These are phyloP conservation scores for Acronicta leporina DNA, from an alignment of 2,888 invertebrate species.

Conservation along the genomic window DNA sequence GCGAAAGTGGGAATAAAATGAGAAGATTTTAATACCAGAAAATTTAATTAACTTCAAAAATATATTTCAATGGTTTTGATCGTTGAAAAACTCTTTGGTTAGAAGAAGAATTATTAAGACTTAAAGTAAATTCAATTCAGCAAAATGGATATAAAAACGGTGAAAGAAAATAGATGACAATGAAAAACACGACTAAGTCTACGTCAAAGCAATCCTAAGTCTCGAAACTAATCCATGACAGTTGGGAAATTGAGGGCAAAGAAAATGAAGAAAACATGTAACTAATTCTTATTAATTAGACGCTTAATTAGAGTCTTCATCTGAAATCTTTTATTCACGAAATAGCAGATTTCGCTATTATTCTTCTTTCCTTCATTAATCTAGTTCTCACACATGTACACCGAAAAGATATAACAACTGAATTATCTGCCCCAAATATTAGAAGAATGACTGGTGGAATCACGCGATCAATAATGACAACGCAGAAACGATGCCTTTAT, in stretches of 20 bases:
- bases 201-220: neutral
- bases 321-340: constrained; percentile 1
- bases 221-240: neutral
- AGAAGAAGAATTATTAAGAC: neutral
- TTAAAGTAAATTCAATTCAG: no score
- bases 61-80: constrained; percentile 33
- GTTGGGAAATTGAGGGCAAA: neutral
- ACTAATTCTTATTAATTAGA: neutral
- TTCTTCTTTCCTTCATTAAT: neutral
- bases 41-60: constrained; percentile 63
- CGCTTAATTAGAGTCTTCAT: neutral
- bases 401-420: constrained; percentile 18
- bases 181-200: no score
- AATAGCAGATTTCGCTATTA: neutral
- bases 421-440: constrained; percentile 25
- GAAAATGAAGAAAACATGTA: neutral
- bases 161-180: no score
- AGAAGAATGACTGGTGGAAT: constrained; percentile 42
- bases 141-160: no score
- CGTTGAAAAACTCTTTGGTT: constrained; percentile 18
- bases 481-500: constrained; percentile 47
- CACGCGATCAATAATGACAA: constrained; percentile 54
- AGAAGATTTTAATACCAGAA: constrained; percentile 53
- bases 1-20: constrained; percentile 50
- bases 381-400: constrained; percentile 6